phyloP scores from a whole-genome alignment of 2,888 invertebrate genomes.

The Camponotus fellah region DNA sequence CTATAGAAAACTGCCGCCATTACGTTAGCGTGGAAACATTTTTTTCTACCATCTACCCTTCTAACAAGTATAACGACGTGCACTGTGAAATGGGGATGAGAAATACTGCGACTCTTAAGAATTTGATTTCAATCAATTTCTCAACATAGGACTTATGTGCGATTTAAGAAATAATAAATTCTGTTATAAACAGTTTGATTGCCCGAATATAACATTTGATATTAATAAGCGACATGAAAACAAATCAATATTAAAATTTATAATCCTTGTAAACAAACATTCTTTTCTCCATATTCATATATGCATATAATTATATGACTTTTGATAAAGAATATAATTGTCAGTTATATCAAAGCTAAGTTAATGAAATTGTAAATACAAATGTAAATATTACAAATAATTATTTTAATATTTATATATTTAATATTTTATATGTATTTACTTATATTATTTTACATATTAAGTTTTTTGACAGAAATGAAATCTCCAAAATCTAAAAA shows the following conservation, averaged over 20 bases:
- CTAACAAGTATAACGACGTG: slow-evolving; percentile 59
- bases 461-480: too few species aligned
- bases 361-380: background rate
- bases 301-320: background rate
- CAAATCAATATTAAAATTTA: background rate
- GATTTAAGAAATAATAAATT: slow-evolving; percentile 28
- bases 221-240: background rate
- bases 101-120: background rate
- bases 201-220: background rate
- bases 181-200: background rate
- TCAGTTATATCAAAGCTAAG: background rate
- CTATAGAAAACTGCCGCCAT: slow-evolving; percentile 79
- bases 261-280: background rate
- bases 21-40: slow-evolving; percentile 67
- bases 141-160: slow-evolving; percentile 4
- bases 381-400: background rate
- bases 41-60: slow-evolving; percentile 57
- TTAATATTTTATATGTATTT: background rate
- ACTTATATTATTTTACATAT: too few species aligned
- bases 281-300: background rate
- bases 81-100: background rate
- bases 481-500: background rate
- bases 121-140: background rate
- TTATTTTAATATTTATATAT: background rate
- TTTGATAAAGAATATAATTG: background rate